Base-by-base conservation (phyloP, 2,888 invertebrate genomes). In the Sialis lutaria region DNA sequence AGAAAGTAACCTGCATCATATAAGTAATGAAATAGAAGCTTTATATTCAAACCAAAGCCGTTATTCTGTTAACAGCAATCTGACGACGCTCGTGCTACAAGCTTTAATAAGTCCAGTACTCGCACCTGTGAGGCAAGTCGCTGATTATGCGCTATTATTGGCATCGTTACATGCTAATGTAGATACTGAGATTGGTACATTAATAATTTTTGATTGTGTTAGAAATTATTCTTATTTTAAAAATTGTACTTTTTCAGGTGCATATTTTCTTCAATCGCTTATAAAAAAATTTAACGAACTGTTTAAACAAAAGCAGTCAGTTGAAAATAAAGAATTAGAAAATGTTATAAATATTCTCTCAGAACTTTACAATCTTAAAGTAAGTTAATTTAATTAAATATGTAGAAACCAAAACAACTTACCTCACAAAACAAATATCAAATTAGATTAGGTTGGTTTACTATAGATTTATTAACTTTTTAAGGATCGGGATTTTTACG, bases 321-420 rank as follows among this genome's bases (percentile, higher is more conserved):
- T 82, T 4, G 81, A 79, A 56, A 78, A 84, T 56, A 95, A 95
- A 61, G 70, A 74, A 35, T 60, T 91, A 33, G 89, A 93, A 59
- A 95, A 95, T 64, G 59, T 86, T 1, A 67, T 88, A 0, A 68
- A 82, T 1, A 72, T 90, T 43, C 65, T 95, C 5, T 75, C 83
- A 1, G 82, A 89, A 60, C 65, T 95, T 46, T 95, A 90, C 60
- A 86, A 84, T 59, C 95, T 93, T 58, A 90, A 87, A 73, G 85
- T 85, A 8, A 12, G 10, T 42, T 42, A 49, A 46, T 35, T 4
- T 31, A 42, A 40, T 6, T 33, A 33, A 35, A 37, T 5, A 6
- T 32, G 44, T 30, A 1, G 35, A 42, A 32, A 2, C 22, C 22
- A 22, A 22, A 22, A 22, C 4, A 22, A 22, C 22, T 22, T 2